phyloP scores from a whole-genome alignment of 2,113 vertebrate genomes.

The Diphyllodes magnificus region DNA sequence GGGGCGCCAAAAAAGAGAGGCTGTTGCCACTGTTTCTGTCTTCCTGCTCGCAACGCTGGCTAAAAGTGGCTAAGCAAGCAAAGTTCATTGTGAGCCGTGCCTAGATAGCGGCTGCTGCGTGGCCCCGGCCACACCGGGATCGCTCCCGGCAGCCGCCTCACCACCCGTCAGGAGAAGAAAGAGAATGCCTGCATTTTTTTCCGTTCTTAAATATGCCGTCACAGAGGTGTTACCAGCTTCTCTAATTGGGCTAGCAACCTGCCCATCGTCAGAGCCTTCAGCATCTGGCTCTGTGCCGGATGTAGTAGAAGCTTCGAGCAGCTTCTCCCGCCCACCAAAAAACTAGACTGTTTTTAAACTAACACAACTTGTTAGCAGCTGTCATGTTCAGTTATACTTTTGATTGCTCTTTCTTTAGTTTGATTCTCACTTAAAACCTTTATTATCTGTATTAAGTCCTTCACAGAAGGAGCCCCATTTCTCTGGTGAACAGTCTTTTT shows the following conservation, averaged over 20 bases:
- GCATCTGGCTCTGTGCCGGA: background rate
- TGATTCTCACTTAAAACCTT: background rate
- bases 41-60: background rate
- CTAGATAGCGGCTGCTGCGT: accelerated
- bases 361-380: background rate
- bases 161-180: background rate
- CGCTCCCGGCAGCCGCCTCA: accelerated
- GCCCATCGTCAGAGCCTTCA: background rate
- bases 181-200: background rate
- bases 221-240: background rate
- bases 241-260: background rate
- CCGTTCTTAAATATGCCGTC: background rate
- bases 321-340: background rate
- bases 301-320: background rate
- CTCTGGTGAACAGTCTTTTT: background rate
- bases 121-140: background rate
- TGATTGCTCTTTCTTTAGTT: background rate
- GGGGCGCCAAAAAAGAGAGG: background rate
- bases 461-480: background rate
- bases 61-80: background rate
- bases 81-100: background rate
- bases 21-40: background rate
- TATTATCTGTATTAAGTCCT: background rate
- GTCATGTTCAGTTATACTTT: background rate
- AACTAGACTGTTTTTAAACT: background rate